phyloP scores from a whole-genome alignment of 30 jellyfish, hydroid and myxozoan species.

The Turritopsis dohrnii region DNA sequence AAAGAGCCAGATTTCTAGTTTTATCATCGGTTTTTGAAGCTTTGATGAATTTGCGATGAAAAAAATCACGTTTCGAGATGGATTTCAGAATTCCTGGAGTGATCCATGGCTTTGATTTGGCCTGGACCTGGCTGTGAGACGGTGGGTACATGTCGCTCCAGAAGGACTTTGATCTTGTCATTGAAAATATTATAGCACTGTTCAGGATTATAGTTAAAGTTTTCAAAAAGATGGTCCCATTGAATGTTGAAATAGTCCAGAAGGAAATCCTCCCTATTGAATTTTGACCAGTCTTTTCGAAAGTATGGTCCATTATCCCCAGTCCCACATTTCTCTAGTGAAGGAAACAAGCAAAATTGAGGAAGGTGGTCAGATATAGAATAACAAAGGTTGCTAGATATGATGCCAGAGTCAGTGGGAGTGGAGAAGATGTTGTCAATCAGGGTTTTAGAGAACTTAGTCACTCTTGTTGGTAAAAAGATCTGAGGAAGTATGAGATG shows the following conservation, averaged over 20 bases:
- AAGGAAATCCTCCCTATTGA: too few species aligned
- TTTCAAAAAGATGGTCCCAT: background rate
- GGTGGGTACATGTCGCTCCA: background rate
- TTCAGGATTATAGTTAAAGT: background rate
- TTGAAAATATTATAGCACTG: background rate
- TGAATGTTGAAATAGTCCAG: background rate
- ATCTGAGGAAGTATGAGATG: background rate
- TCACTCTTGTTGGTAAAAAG: background rate
- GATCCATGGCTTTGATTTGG: background rate
- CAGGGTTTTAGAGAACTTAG: background rate
- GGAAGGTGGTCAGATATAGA: background rate
- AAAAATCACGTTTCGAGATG: background rate
- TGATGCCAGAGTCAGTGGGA: background rate
- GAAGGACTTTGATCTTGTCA: background rate
- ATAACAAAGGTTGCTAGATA: background rate
- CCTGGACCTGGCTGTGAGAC: background rate
- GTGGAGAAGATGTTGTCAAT: background rate
- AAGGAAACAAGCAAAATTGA: background rate
- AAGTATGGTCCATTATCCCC: background rate
- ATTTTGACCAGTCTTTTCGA: background rate
- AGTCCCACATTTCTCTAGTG: background rate
- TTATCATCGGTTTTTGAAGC: background rate
- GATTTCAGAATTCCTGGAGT: background rate
- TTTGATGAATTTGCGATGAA: background rate
- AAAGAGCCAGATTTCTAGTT: background rate